Conservation (phyloP, 2,113 vertebrate species). For the Paramisgurnus dabryanus region DNA sequence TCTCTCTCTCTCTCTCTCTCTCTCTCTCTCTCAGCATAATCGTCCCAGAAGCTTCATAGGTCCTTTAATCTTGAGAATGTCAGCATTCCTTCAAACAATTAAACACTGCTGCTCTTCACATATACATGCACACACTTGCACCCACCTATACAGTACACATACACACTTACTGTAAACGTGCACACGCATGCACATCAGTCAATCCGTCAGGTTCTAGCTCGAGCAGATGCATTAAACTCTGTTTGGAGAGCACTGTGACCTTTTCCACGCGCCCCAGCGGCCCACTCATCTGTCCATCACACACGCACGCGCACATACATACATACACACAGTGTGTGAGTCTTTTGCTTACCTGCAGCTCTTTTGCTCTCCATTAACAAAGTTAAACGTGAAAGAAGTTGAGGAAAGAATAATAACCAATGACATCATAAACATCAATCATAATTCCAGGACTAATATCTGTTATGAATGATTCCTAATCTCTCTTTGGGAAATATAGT, state of each 20-base stretch:
- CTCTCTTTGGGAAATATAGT: no score
- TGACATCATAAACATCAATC: no score
- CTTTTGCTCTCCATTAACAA: no score
- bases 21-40: not conserved
- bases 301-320: not conserved
- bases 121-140: slow-evolving; percentile 11
- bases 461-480: no score
- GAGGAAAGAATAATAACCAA: no score
- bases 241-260: slow-evolving; percentile 72
- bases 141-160: slow-evolving; percentile 41
- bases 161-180: slow-evolving; percentile 31
- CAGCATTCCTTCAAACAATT: slow-evolving; percentile 70
- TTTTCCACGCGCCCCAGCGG: slow-evolving; percentile 64
- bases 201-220: slow-evolving; percentile 49
- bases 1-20: not conserved
- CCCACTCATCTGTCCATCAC: slow-evolving; percentile 51
- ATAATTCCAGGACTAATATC: no score
- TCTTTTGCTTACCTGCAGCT: no score
- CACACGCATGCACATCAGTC: slow-evolving; percentile 27
- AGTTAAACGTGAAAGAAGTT: no score
- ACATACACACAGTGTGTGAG: no score
- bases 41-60: slow-evolving; percentile 40
- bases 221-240: slow-evolving; percentile 40
- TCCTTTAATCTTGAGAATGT: slow-evolving; percentile 63
- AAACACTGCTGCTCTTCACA: slow-evolving; percentile 59